Evolutionary conservation across 2,888 invertebrate species (phyloP).

Genomic region (Lycocerus yunnanus): DNA sequence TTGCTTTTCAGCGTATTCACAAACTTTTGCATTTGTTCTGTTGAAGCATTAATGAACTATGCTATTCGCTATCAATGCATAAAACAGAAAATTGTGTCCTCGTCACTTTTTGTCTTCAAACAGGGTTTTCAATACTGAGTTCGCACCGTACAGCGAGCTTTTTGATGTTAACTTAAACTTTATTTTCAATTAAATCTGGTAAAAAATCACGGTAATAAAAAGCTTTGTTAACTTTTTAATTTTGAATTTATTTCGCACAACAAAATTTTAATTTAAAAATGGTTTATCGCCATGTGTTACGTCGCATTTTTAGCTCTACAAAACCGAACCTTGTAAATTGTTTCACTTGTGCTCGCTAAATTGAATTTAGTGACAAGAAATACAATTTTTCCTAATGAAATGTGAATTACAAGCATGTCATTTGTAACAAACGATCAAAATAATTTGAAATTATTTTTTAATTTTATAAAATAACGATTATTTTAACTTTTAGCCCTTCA

Average conservation of each 20-base stretch:
- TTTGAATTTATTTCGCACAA: not conserved
- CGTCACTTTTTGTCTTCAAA: slow-evolving; percentile 37
- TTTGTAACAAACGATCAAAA: slow-evolving; percentile 2
- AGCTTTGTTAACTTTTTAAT: not conserved
- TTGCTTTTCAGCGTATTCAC: slow-evolving; percentile 55
- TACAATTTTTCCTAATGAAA: slow-evolving; percentile 4
- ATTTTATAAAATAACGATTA: not conserved
- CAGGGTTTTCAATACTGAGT: slow-evolving; percentile 37
- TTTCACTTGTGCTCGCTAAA: slow-evolving; percentile 3
- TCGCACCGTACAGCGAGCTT: slow-evolving; percentile 21
- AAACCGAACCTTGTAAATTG: slow-evolving; percentile 5
- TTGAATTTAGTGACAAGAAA: slow-evolving; percentile 1
- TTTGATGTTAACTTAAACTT: slow-evolving; percentile 28
- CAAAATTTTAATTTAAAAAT: not conserved
- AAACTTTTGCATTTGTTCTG: slow-evolving; percentile 52
- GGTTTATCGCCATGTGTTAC: not conserved
- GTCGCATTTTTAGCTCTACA: not conserved
- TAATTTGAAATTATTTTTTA: not conserved
- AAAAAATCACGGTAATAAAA: not conserved
- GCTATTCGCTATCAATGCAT: slow-evolving; percentile 51
- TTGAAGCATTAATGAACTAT: slow-evolving; percentile 54
- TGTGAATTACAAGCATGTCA: slow-evolving; percentile 1
- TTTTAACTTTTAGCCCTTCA: not conserved
- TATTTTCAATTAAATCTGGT: slow-evolving; percentile 6
- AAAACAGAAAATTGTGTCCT: slow-evolving; percentile 51